Conservation (phyloP, 1,140 invertebrate species). For the Anastrepha obliqua region DNA sequence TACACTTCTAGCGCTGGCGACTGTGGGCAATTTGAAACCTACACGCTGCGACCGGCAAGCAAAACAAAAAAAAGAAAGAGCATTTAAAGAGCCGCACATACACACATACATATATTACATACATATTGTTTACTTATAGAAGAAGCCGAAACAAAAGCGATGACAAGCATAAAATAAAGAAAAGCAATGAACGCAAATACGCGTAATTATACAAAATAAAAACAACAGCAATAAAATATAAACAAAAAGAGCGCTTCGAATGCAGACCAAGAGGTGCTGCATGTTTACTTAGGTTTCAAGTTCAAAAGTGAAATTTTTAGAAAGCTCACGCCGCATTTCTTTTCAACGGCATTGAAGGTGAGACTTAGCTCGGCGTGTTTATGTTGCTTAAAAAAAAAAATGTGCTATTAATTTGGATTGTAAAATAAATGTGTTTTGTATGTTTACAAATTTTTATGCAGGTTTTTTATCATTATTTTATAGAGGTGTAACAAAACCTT, state of each 20-base stretch:
- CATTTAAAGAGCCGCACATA: background rate
- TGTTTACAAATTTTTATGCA: too few species aligned
- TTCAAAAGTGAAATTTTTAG: constrained; percentile 52
- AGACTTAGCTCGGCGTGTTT: background rate
- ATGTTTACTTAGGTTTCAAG: constrained; percentile 40
- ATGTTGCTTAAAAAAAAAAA: too few species aligned
- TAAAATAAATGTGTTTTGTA: too few species aligned
- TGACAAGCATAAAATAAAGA: constrained; percentile 45
- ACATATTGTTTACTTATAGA: background rate
- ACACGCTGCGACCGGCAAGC: background rate
- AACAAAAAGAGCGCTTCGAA: background rate
- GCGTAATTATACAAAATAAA: constrained; percentile 10
- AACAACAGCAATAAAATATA: constrained; percentile 13
- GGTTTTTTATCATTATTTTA: too few species aligned
- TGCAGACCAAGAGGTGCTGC: constrained; percentile 2
- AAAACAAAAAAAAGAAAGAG: background rate
- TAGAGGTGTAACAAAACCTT: too few species aligned
- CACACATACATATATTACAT: background rate
- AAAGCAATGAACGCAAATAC: constrained; percentile 26
- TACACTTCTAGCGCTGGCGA: background rate
- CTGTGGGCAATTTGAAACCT: constrained; percentile 11
- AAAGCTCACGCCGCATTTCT: constrained; percentile 25
- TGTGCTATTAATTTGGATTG: too few species aligned
- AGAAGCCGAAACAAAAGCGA: constrained; percentile 25
- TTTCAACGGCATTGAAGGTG: constrained; percentile 19